Conservation (phyloP, 2,113 vertebrate genomes). For the Abramis brama region DNA sequence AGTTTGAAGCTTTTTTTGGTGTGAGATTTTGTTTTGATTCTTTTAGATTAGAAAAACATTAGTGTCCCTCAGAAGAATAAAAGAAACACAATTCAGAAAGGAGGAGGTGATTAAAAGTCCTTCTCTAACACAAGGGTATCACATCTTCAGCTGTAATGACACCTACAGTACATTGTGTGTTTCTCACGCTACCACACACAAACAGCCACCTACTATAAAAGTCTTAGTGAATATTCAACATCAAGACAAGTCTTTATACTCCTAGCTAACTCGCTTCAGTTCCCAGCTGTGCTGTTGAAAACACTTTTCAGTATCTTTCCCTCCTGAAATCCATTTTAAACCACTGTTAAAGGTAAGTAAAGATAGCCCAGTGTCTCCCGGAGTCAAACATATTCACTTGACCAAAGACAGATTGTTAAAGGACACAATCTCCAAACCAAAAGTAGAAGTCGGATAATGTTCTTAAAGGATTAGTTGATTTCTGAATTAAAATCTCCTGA, state of each 20-base stretch:
- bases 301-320: background rate
- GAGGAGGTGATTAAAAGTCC: background rate
- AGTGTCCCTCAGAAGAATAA: background rate
- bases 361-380: background rate
- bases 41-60: background rate
- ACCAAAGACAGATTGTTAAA: too few species aligned
- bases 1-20: background rate
- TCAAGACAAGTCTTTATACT: background rate
- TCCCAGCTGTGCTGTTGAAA: slow-evolving; percentile 1
- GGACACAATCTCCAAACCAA: too few species aligned
- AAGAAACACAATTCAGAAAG: background rate
- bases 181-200: slow-evolving; percentile 1
- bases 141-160: slow-evolving; percentile 22
- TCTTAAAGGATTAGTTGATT: too few species aligned
- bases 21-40: background rate
- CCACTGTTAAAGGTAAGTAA: background rate
- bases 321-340: background rate
- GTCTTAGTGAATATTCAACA: background rate
- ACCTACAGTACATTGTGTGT: slow-evolving; percentile 4
- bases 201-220: background rate
- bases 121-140: background rate
- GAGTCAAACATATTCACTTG: background rate
- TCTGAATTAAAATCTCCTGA: too few species aligned
- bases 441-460: too few species aligned
- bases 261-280: background rate